Evolutionary conservation across 2,888 invertebrate genomes (phyloP).

Genomic region (Epicampocera succincta): DNA sequence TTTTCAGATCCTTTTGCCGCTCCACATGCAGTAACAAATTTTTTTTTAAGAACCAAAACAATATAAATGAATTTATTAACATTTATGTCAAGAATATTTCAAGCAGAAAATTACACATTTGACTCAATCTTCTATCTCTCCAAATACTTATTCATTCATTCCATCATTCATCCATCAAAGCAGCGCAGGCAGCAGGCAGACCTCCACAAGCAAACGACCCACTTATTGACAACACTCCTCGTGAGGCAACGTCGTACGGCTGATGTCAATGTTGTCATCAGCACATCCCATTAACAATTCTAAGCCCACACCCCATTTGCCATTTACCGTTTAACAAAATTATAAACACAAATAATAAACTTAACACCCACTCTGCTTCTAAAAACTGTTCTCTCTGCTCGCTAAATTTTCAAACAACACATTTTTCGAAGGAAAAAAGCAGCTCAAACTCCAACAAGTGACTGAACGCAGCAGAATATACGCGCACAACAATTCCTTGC

Average conservation of each 20-base stretch:
- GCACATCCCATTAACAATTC: slow-evolving; percentile 47
- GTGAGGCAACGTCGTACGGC: slow-evolving; percentile 72
- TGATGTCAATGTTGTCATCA: slow-evolving; percentile 66
- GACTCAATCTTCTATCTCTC: slow-evolving; percentile 72
- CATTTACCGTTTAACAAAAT: slow-evolving; percentile 55
- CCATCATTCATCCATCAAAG: slow-evolving; percentile 43
- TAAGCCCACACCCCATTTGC: slow-evolving; percentile 22
- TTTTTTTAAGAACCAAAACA: slow-evolving; percentile 33
- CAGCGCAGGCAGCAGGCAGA: slow-evolving; percentile 15
- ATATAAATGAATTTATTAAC: slow-evolving; percentile 67
- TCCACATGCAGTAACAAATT: background rate
- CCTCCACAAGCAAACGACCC: slow-evolving; percentile 67
- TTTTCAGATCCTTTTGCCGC: background rate
- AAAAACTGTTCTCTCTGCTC: slow-evolving; percentile 1
- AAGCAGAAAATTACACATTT: slow-evolving; percentile 80
- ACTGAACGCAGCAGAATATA: slow-evolving; percentile 63
- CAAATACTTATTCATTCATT: slow-evolving; percentile 15
- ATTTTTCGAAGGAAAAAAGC: slow-evolving; percentile 55
- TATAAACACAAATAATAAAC: slow-evolving; percentile 72
- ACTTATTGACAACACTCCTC: slow-evolving; percentile 76
- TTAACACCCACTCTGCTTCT: slow-evolving; percentile 72
- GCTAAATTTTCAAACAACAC: slow-evolving; percentile 69
- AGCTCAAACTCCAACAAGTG: slow-evolving; percentile 70
- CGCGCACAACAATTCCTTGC: slow-evolving; percentile 33
- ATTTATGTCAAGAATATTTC: slow-evolving; percentile 77